These are phyloP conservation scores for Pelvicachromis taeniatus DNA, from an alignment of 2,113 vertebrate species.

Conservation along the genomic window DNA sequence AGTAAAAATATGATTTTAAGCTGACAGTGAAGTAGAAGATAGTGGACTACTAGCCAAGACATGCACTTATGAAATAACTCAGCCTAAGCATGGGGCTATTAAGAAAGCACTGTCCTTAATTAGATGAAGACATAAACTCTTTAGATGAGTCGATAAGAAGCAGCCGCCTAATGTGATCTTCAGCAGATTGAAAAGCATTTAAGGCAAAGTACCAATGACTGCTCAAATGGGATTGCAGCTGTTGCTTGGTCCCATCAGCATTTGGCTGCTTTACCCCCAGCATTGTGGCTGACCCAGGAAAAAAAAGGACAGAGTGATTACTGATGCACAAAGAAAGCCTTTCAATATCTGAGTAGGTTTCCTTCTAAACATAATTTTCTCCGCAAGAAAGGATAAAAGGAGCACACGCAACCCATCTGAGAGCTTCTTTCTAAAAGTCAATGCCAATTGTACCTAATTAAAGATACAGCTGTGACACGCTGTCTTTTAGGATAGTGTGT, in stretches of 20 bases:
- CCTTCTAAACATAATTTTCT: neutral
- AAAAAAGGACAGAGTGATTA: slow-evolving; percentile 23
- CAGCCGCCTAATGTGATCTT: slow-evolving; percentile 63
- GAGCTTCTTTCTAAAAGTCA: neutral
- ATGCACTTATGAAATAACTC: slow-evolving; percentile 58
- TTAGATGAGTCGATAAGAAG: slow-evolving; percentile 69
- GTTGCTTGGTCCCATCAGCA: slow-evolving; percentile 53
- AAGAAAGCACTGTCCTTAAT: slow-evolving; percentile 61
- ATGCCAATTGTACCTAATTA: neutral
- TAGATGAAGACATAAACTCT: slow-evolving; percentile 67
- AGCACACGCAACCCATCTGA: neutral
- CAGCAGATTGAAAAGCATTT: slow-evolving; percentile 72
- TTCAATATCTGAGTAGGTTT: neutral
- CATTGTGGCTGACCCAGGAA: slow-evolving; percentile 35
- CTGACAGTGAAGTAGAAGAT: neutral
- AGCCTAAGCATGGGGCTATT: slow-evolving; percentile 56
- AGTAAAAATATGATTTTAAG: neutral
- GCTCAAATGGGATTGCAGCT: slow-evolving; percentile 54
- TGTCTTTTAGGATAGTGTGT: neutral
- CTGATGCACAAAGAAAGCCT: slow-evolving; percentile 6
- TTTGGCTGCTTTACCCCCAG: slow-evolving; percentile 27
- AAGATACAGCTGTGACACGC: neutral
- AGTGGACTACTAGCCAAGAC: neutral
- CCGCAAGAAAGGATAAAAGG: neutral
- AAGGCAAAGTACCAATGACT: slow-evolving; percentile 59